phyloP scores from a whole-genome alignment of 92 coral and sea anemone genomes.

The Epizoanthus stellaris region DNA sequence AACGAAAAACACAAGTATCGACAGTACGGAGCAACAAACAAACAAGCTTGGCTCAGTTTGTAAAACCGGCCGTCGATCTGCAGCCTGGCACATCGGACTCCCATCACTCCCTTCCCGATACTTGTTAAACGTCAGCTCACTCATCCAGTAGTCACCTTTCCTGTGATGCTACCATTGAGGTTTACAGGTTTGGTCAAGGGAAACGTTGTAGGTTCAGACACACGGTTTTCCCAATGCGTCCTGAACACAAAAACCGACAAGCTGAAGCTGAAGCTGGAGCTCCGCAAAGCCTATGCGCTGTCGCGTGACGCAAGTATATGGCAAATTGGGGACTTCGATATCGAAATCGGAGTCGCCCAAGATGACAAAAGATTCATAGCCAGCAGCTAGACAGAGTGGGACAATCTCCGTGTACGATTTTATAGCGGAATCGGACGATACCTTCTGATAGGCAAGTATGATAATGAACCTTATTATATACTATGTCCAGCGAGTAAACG shows the following conservation, averaged over 20 bases:
- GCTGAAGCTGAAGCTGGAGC: conserved; percentile 20
- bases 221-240: conserved; percentile 36
- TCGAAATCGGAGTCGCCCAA: conserved; percentile 42
- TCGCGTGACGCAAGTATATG: conserved; percentile 36
- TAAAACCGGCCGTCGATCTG: too few species aligned
- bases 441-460: conserved; percentile 38
- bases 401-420: conserved; percentile 34
- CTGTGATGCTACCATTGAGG: conserved; percentile 17
- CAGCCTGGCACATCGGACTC: too few species aligned
- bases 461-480: neutral
- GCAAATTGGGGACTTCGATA: conserved; percentile 41
- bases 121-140: too few species aligned
- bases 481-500: too few species aligned
- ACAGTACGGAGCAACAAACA: too few species aligned
- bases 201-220: conserved; percentile 39
- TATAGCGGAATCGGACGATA: conserved; percentile 48
- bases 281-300: conserved; percentile 37
- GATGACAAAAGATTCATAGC: conserved; percentile 45
- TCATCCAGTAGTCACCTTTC: too few species aligned
- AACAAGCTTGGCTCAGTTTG: too few species aligned
- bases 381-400: conserved; percentile 49
- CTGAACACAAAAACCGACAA: conserved; percentile 7
- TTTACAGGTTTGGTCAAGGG: conserved; percentile 36
- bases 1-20: too few species aligned
- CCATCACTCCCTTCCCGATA: too few species aligned